Evolutionary conservation across 2,797 vertebrate genomes (phyloP).

Genomic region (Hybognathus amarus): DNA sequence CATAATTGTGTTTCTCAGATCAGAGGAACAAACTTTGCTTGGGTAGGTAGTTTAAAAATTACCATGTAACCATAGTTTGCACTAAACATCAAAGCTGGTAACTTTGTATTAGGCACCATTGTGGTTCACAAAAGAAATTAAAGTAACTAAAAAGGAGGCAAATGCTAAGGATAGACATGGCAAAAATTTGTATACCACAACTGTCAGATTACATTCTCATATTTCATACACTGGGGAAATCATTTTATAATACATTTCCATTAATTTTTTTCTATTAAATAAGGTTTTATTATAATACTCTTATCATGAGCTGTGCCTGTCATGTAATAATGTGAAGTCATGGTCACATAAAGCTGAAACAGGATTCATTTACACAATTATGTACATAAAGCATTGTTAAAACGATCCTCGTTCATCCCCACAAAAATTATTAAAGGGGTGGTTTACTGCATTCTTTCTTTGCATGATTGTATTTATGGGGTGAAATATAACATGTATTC

Average conservation of each 20-base stretch:
- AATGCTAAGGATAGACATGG: not conserved
- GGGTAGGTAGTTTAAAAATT: not conserved
- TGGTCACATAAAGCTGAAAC: not conserved
- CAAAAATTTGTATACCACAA: not conserved
- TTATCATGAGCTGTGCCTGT: not conserved
- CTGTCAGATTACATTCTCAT: not conserved
- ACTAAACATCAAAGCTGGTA: not conserved
- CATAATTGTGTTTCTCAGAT: not conserved
- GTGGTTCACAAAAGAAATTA: not conserved
- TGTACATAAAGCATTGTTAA: too few species aligned
- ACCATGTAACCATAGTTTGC: not conserved
- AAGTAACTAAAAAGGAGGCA: not conserved
- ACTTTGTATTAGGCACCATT: not conserved
- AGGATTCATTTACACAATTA: too few species aligned
- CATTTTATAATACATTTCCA: not conserved
- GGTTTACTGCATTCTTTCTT: too few species aligned
- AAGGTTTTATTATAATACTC: slow-evolving; percentile 5
- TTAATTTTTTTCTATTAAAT: not conserved
- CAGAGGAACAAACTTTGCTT: not conserved
- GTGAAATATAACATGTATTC: too few species aligned
- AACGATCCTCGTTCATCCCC: too few species aligned
- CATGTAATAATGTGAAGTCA: not conserved
- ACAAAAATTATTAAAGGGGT: too few species aligned
- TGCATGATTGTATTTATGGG: too few species aligned
- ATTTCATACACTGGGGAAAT: not conserved